Evolutionary conservation across 2,888 invertebrate genomes (phyloP).

Genomic region (Strigamia maritima): DNA sequence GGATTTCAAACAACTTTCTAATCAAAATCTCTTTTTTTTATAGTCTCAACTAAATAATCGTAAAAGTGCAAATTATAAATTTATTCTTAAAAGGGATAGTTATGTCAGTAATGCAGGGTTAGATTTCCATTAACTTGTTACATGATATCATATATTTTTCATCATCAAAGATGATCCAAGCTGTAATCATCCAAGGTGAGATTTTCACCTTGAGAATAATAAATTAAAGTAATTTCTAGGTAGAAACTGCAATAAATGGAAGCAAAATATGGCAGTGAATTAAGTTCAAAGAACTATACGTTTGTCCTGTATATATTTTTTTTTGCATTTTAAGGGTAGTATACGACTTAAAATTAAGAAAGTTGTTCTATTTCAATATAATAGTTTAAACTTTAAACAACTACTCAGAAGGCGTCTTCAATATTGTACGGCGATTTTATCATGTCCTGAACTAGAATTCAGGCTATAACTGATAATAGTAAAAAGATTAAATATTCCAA

Average conservation of each 20-base stretch:
- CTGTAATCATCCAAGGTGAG: slow-evolving; percentile 30
- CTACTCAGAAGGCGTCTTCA: neutral
- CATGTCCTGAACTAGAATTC: neutral
- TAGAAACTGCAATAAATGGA: neutral
- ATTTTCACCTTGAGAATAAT: slow-evolving; percentile 21
- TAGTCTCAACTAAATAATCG: neutral
- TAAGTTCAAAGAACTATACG: neutral
- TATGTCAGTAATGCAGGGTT: neutral
- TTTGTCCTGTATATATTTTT: neutral
- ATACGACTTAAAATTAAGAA: no score
- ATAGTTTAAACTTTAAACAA: no score
- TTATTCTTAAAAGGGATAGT: neutral
- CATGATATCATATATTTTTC: slow-evolving; percentile 13
- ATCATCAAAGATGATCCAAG: slow-evolving; percentile 10
- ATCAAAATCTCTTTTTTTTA: neutral
- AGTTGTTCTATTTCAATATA: no score
- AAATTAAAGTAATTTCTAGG: neutral
- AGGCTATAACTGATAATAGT: neutral
- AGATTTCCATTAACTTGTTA: neutral
- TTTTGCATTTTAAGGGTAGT: neutral
- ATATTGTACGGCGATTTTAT: neutral
- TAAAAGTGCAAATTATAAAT: neutral
- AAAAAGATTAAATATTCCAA: slow-evolving; percentile 5
- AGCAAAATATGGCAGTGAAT: neutral
- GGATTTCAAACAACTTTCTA: neutral